These are phyloP conservation scores for Caenorhabditis tropicalis DNA, from an alignment of 1,140 invertebrate species.

Conservation along the genomic window DNA sequence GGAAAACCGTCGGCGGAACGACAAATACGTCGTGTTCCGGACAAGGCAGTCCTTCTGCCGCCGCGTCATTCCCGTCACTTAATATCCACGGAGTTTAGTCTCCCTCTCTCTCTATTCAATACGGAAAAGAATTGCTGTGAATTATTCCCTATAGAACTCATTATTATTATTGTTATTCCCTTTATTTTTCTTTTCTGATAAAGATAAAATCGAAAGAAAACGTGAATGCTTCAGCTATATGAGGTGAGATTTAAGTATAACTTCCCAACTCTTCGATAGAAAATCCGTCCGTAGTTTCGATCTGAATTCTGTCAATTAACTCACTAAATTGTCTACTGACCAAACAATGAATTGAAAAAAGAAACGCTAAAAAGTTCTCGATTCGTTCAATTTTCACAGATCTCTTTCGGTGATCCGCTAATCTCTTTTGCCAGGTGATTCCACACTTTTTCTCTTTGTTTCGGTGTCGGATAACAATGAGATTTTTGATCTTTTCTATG, in stretches of 20 bases:
- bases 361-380: background rate
- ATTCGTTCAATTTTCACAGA: background rate
- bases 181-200: background rate
- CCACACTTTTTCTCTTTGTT: background rate
- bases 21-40: slow-evolving; percentile 34
- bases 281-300: no score
- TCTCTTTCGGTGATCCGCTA: background rate
- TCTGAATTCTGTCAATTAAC: no score
- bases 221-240: slow-evolving; percentile 26
- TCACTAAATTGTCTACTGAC: no score
- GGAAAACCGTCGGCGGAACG: slow-evolving; percentile 25
- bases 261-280: no score
- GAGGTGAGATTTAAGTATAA: background rate
- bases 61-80: slow-evolving; percentile 22
- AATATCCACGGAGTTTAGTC: slow-evolving; percentile 19
- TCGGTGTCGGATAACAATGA: background rate
- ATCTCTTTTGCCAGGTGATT: background rate
- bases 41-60: slow-evolving; percentile 25
- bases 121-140: background rate
- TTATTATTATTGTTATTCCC: background rate
- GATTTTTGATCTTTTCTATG: background rate
- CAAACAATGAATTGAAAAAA: no score
- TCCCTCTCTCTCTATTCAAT: no score
- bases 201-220: background rate
- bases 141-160: background rate